Base-by-base conservation (phyloP, 2,113 vertebrate species). In the Panthera tigris region DNA sequence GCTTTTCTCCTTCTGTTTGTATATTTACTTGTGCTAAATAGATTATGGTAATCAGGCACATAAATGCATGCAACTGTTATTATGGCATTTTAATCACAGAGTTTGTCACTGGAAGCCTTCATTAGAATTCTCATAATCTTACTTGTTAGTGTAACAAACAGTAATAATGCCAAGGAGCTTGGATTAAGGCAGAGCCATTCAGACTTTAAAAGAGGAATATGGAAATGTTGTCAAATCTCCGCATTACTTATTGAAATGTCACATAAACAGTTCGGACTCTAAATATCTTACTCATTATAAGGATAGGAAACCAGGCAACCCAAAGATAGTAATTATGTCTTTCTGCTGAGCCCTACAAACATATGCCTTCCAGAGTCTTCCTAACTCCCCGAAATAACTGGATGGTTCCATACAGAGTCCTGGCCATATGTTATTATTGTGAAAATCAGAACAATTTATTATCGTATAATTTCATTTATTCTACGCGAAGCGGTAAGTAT, bases 71-170 rank as follows among this genome's bases (percentile, higher is more conserved):
- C 98, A 99, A 99, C 98, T 98, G 99, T 99, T 99, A 99, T 98
- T 99, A 99, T 98, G 98, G 99, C 99, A 99, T 99, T 99, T 99
- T 99, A 99, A 99, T 99, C 99, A 99, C 98, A 98, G 98, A 99
- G 98, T 99, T 99, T 99, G 99, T 99, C 99, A 97, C 98, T 97
- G 98, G 98, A 98, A 99, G 99, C 98, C 99, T 99, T 99, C 99
- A 99, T 99, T 99, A 99, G 99, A 98, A 99, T 99, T 99, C 99
- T 99, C 99, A 98, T 99, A 99, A 99, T 99, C 99, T 99, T 98
- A 99, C 99, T 99, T 99, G 99, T 99, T 99, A 99, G 99, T 99
- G 99, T 99, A 99, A 99, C 99, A 99, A 99, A 99, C 99, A 99
- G 99, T 98, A 99, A 99, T 99, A 99, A 99, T 99, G 99, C 99